Base-by-base conservation (phyloP, 2,113 vertebrate species). In the Prinia subflava region DNA sequence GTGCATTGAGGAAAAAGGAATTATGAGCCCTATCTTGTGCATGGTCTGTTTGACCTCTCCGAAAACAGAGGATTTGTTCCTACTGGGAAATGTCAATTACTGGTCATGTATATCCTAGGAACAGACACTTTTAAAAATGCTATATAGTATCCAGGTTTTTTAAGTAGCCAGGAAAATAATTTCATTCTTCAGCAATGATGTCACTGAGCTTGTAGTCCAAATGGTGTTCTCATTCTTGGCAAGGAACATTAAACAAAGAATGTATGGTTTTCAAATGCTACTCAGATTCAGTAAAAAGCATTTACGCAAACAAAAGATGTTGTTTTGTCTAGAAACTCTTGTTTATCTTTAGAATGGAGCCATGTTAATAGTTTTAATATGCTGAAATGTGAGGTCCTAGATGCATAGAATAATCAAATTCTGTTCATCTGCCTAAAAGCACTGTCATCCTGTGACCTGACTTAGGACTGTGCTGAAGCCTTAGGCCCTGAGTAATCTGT, bases 171-270 rank as follows among this genome's bases (percentile, higher is more conserved):
- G 83, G 83, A 77, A 94, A 96, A 87, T 92, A 1, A 92, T 93
- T 76, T 90, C 35, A 93, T 97, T 83, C 55, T 86, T 96, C 44
- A 77, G 60, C 63, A 68, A 13, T 96, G 93, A 97, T 83, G 85
- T 97, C 92, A 95, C 67, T 71, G 68, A 81, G 70, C 63, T 74
- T 92, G 69, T 84, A 90, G 76, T 92, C 96, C 96, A 95, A 96
- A 49, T 91, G 83, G 25, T 95, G 94, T 88, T 95, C 95, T 96
- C 94, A 96, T 92, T 96, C 92, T 91, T 97, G 96, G 96, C 97
- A 90, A 69, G 70, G 62, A 86, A 69, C 7, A 16, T 94, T 96
- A 92, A 96, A 95, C 83, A 90, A 93, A 96, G 70, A 92, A 83
- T 74, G 76, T 92, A 93, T 95, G 84, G 87, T 91, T 95, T 96